Evolutionary conservation across 2,797 vertebrate genomes (phyloP), one percentile per base, ranked within the genome.

Genomic region (Anguilla marmorata): DNA sequence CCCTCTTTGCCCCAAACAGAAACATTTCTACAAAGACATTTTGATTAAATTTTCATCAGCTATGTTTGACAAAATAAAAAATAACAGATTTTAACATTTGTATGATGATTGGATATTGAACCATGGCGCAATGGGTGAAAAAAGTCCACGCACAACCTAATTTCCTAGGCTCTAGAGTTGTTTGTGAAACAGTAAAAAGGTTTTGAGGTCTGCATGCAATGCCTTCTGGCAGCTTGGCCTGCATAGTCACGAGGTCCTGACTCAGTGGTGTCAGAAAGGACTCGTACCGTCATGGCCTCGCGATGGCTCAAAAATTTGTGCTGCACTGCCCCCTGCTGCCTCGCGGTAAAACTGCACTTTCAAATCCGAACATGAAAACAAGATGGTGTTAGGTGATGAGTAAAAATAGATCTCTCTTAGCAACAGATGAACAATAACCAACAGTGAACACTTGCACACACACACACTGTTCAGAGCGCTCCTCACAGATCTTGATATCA

Each of bases 311-410:
- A 91, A 91, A 92, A 89, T n/a, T 93, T 89, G 87, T 89, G 86
- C 88, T 87, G 80, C 90, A 90, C 60, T 93, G 93, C 69, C 94
- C 94, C 93, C 96, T 96, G 88, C 91, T 95, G 96, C 93, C 72
- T 0, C 0, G 45, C 50, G 1, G n/a, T 4, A 1, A 24, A 66
- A 66, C 82, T 50, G 58, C 30, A 30, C 24, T 56, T 54, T n/a
- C 14, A 24, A 83, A 48, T 41, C 19, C 52, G 14, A 83, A 19
- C 11, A 6, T 24, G 0, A 56, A 30, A 83, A 60, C 72, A 19
- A 27, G 86, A 19, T 48, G 79, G 79, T 48, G 27, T 82, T 48
- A 48, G 19, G 41, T 9, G 11, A 1, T 16, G 30, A 45, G 33
- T 41, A 48, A 87, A 6, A 54, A 87, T 19, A 63, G 74, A 50